A percentile compares a stretch with the other conserved stretches of the same genome.
Conservation (phyloP, 2,888 invertebrate species). For the Apomyelois bistriatella region DNA sequence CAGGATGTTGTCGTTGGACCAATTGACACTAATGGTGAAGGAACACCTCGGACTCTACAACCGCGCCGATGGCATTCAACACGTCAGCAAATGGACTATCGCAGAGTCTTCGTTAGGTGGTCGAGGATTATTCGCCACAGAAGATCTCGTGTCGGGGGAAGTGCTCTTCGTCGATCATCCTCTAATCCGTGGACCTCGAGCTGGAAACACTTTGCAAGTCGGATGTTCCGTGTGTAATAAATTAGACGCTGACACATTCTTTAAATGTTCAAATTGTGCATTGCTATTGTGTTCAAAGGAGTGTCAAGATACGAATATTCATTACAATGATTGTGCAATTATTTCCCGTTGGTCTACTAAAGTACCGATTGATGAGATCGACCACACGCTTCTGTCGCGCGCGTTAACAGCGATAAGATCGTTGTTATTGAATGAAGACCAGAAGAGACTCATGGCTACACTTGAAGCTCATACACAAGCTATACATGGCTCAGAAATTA, state of each 20-base stretch:
- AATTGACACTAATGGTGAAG: conserved; percentile 69
- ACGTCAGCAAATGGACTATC: conserved; percentile 79
- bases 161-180: conserved; percentile 86
- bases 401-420: conserved; percentile 63
- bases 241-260: conserved; percentile 53
- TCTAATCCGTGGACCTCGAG: conserved; percentile 84
- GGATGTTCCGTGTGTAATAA: conserved; percentile 84
- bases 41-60: conserved; percentile 62
- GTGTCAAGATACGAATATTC: conserved; percentile 81
- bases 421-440: conserved; percentile 58
- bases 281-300: conserved; percentile 83
- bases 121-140: conserved; percentile 85
- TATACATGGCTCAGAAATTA: conserved; percentile 80
- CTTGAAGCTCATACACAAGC: conserved; percentile 76
- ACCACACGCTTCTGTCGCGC: conserved; percentile 53
- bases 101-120: conserved; percentile 82
- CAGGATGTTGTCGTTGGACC: conserved; percentile 76
- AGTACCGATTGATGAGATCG: conserved; percentile 59
- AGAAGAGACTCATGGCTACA: conserved; percentile 70
- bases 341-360: conserved; percentile 80
- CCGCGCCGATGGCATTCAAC: conserved; percentile 38
- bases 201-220: conserved; percentile 72
- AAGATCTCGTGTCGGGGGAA: conserved; percentile 84
- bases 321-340: conserved; percentile 83
- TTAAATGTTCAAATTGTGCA: conserved; percentile 83